Evolutionary conservation across 2,113 vertebrate genomes (phyloP).

Genomic region (Uropsilus gracilis): DNA sequence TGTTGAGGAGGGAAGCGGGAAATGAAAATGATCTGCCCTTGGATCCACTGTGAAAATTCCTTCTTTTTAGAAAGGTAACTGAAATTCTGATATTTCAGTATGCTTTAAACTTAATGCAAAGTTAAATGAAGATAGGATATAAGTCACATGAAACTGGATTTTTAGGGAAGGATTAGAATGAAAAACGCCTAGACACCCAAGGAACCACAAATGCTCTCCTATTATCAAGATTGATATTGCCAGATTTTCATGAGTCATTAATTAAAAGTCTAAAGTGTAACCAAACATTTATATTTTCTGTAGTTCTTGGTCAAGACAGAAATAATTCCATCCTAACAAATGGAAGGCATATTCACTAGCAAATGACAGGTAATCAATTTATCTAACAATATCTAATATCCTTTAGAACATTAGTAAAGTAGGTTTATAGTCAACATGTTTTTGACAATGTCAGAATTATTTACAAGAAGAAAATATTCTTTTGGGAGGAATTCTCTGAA

Average conservation of each 20-base stretch:
- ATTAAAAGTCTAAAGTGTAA: constrained; percentile 24
- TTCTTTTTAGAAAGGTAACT: constrained; percentile 18
- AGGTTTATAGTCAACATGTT: neutral
- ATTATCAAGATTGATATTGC: neutral
- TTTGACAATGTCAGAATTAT: neutral
- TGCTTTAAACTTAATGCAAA: constrained; percentile 9
- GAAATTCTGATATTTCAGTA: neutral
- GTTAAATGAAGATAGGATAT: neutral
- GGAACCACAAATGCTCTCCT: neutral
- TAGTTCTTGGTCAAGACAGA: neutral
- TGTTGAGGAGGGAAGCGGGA: neutral
- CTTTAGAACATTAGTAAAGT: constrained; percentile 27
- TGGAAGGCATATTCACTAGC: constrained; percentile 35
- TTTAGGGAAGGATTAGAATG: neutral
- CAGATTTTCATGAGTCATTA: neutral
- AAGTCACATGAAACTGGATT: neutral
- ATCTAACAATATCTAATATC: constrained; percentile 37
- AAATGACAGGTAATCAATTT: constrained; percentile 34
- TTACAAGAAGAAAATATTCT: constrained; percentile 38
- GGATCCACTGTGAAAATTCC: neutral
- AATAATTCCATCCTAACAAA: constrained; percentile 7
- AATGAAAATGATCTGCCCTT: neutral
- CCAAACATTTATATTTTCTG: constrained; percentile 21
- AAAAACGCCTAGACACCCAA: neutral
- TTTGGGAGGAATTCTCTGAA: constrained; percentile 41